Evolutionary conservation across 2,888 invertebrate genomes (phyloP).

Genomic region (Stenolophus ochropezus): DNA sequence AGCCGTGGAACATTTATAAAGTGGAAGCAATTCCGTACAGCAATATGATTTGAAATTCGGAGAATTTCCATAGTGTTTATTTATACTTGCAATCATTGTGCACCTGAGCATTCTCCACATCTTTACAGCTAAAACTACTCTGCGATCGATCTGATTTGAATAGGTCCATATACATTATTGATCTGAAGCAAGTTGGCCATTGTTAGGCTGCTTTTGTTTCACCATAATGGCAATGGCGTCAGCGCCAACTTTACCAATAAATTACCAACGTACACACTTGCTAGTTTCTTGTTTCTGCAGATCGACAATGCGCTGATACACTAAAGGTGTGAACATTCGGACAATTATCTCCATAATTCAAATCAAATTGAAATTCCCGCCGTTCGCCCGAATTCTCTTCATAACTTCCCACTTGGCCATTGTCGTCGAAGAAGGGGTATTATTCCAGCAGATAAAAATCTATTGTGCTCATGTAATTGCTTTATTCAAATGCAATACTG

Average conservation of each 20-base stretch:
- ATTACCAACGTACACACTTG: slow-evolving; percentile 61
- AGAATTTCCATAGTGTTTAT: background rate
- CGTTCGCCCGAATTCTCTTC: background rate
- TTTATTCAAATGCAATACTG: slow-evolving; percentile 4
- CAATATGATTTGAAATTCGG: background rate
- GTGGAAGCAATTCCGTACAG: background rate
- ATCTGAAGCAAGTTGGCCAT: slow-evolving; percentile 61
- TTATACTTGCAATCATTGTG: background rate
- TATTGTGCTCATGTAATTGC: background rate
- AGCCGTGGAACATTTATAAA: too few species aligned
- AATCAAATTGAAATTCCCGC: slow-evolving; percentile 52
- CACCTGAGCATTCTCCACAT: slow-evolving; percentile 22
- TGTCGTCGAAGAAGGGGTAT: slow-evolving; percentile 6
- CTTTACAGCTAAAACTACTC: slow-evolving; percentile 53
- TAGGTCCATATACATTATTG: slow-evolving; percentile 55
- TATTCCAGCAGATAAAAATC: slow-evolving; percentile 14
- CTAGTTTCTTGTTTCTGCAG: slow-evolving; percentile 51
- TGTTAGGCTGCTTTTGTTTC: slow-evolving; percentile 65
- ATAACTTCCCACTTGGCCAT: slow-evolving; percentile 4
- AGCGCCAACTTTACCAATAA: slow-evolving; percentile 64
- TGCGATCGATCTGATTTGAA: slow-evolving; percentile 58
- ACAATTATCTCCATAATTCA: slow-evolving; percentile 48
- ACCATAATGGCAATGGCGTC: slow-evolving; percentile 64
- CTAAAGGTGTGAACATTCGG: slow-evolving; percentile 1
- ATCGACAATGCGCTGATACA: background rate